A percentile compares a stretch with the other conserved stretches of the same genome.
Evolutionary conservation across 2,113 vertebrate species (phyloP).

Genomic region (Ptychochromis oligacanthus): DNA sequence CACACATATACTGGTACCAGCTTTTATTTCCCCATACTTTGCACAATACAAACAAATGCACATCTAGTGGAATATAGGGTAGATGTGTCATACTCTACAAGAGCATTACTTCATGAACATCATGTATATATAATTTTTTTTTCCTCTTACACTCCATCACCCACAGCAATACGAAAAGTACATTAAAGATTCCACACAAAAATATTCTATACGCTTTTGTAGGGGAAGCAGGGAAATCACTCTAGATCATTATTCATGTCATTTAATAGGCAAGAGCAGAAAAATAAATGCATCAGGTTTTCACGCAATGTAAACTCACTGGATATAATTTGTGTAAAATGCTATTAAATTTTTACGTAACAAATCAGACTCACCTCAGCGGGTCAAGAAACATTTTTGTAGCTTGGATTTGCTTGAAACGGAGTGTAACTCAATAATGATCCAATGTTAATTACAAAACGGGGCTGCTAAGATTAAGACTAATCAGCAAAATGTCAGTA

Average conservation of each 20-base stretch:
- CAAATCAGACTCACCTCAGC: neutral
- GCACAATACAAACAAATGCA: constrained; percentile 67
- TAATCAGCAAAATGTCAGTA: constrained; percentile 1
- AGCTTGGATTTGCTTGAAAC: neutral
- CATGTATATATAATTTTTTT: constrained; percentile 35
- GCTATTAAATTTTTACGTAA: neutral
- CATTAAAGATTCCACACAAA: constrained; percentile 52
- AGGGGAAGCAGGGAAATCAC: constrained; percentile 24
- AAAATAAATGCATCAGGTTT: constrained; percentile 26
- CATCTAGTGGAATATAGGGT: constrained; percentile 47
- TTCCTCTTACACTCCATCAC: constrained; percentile 33
- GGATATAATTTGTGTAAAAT: constrained; percentile 22
- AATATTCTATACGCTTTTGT: constrained; percentile 48
- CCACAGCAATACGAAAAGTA: constrained; percentile 56
- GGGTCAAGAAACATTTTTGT: neutral
- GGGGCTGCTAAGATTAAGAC: constrained; percentile 13
- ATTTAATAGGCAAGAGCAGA: constrained; percentile 36
- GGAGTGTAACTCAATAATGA: neutral
- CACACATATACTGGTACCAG: constrained; percentile 2
- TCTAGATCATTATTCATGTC: constrained; percentile 13
- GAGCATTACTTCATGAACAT: constrained; percentile 71
- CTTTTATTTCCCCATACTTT: constrained; percentile 66
- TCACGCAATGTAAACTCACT: constrained; percentile 31
- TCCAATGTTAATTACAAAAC: neutral
- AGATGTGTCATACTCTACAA: constrained; percentile 73